Evolutionary conservation across 2,888 invertebrate genomes (phyloP), one percentile per base, ranked within the genome.

Genomic region (Microctonus brassicae): DNA sequence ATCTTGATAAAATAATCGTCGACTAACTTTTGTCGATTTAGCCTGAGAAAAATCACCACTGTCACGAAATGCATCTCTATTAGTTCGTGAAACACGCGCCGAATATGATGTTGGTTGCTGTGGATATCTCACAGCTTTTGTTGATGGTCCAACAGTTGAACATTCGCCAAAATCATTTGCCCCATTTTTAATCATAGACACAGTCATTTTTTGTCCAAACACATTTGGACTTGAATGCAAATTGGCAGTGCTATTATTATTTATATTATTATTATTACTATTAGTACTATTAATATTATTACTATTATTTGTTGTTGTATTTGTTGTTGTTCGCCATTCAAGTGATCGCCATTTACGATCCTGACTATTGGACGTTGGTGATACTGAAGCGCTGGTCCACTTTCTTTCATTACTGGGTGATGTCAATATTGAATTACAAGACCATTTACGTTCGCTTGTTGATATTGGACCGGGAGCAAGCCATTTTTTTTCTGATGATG

Each of bases 341-440:
- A 89, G 81, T n/a, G 88, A 88, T 24, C 88, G 81, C 89, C 89
- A 89, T 70, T 87, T 85, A 36, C 88, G 80, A 74, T 88, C 88
- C 63, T 87, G 87, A 29, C 84, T 83, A 11, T 80, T 80, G 20
- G 81, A 77, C n/a, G 81, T 79, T 22, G 79, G 80, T 11, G 79
- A 79, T 7, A 82, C 79, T n/a, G 83, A 82, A 7, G 82, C 81
- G 62, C 80, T 79, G 60, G 80, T 79, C 84, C 85, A 85, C 70
- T 86, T 86, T 65, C 82, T 78, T 39, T 84, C 83, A 42, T 72
- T 72, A 17, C 67, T 62, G 22, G 62, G 69, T 4, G 77, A 74
- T 52, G 71, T 72, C n/a, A 76, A 70, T 13, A 73, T 73, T 36
- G 78, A 76, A 29, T 79, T 80, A 13, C 72, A 76, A 2, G 83